phyloP scores from a whole-genome alignment of 2,113 vertebrate species.

The Setophaga petechia region DNA sequence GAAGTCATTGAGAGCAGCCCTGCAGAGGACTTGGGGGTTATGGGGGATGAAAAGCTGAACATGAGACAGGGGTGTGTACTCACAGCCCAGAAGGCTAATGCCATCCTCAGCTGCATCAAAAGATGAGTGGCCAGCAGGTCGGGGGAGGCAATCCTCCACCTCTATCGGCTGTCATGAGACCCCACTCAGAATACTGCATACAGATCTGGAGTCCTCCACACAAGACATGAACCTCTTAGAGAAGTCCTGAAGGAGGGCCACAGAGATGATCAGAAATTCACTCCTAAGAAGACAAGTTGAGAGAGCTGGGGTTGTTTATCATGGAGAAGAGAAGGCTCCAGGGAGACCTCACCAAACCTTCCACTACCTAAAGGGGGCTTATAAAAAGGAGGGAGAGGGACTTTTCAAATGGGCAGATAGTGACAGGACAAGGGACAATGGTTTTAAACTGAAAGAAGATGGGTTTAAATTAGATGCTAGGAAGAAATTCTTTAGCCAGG shows the following conservation, averaged over 20 bases:
- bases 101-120: neutral
- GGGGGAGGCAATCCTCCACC: neutral
- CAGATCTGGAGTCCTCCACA: neutral
- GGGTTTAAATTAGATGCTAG: neutral
- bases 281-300: neutral
- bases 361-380: neutral
- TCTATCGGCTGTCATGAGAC: neutral
- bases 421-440: neutral
- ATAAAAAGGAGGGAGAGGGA: neutral
- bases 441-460: neutral
- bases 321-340: neutral
- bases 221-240: neutral
- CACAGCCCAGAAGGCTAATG: neutral
- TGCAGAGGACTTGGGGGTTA: neutral
- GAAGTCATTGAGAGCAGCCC: neutral
- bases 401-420: neutral
- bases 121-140: neutral
- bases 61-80: neutral
- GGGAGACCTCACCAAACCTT: neutral
- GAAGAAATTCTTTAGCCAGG: neutral
- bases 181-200: neutral
- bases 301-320: neutral
- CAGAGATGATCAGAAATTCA: neutral
- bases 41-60: neutral
- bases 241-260: neutral